Conservation (phyloP, 2,888 invertebrate genomes). For the Aquatica leii region DNA sequence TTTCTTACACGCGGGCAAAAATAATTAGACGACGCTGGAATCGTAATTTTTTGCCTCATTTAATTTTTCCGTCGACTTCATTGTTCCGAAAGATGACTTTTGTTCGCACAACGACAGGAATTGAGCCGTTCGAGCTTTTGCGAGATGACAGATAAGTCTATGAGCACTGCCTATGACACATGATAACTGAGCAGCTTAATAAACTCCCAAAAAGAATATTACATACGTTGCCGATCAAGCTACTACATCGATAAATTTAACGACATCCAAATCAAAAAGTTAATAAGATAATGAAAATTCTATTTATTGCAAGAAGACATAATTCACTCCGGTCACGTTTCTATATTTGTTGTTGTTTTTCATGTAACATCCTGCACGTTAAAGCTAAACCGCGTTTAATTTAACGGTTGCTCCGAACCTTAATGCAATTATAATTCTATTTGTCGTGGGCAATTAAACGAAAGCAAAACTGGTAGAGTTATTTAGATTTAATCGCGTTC, state of each 20-base stretch:
- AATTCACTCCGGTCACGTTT: background rate
- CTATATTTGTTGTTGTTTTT: background rate
- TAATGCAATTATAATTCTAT: constrained; percentile 13
- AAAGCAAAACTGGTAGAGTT: background rate
- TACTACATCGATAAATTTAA: background rate
- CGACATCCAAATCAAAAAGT: constrained; percentile 6
- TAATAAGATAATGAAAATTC: background rate
- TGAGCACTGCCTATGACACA: constrained; percentile 25
- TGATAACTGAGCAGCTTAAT: constrained; percentile 21
- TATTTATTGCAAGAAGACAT: background rate
- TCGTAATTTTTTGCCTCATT: constrained; percentile 9
- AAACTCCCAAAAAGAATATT: constrained; percentile 12
- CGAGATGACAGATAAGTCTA: constrained; percentile 26
- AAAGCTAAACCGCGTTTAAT: background rate
- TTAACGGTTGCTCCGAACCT: background rate
- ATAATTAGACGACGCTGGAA: constrained; percentile 16
- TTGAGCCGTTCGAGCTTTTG: constrained; percentile 18
- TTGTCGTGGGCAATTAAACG: constrained; percentile 9
- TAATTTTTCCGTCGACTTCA: constrained; percentile 17
- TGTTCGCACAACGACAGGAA: constrained; percentile 20
- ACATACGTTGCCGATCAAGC: constrained; percentile 19
- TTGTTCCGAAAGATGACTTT: constrained; percentile 22
- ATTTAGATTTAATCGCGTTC: constrained; percentile 9
- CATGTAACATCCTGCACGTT: background rate
- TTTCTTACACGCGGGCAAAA: constrained; percentile 23